Conservation (phyloP, 2,888 invertebrate species). For the Augochlorella aurata region DNA sequence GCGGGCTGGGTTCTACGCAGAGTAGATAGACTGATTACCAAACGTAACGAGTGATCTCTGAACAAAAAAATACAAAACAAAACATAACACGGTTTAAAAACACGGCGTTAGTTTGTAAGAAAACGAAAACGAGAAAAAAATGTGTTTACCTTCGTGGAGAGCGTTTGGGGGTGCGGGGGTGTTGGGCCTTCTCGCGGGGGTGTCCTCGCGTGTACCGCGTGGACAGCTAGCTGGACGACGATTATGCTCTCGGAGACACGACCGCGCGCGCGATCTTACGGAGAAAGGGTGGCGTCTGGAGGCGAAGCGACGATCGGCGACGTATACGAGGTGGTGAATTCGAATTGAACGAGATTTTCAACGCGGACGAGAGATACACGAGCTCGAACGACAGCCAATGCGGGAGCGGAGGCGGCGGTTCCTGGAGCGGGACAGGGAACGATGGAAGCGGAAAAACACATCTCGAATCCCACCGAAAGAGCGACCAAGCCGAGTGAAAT, state of each 20-base stretch:
- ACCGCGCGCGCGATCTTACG: neutral
- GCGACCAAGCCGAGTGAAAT: conserved; percentile 71
- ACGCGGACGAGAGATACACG: neutral
- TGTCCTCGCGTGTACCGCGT: conserved; percentile 10
- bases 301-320: conserved; percentile 16
- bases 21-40: conserved; percentile 76
- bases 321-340: conserved; percentile 10
- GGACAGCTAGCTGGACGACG: neutral
- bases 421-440: neutral
- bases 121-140: conserved; percentile 26
- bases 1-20: conserved; percentile 69
- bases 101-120: conserved; percentile 60
- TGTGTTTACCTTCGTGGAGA: conserved; percentile 15
- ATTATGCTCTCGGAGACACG: neutral
- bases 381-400: conserved; percentile 37
- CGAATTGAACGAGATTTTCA: conserved; percentile 3
- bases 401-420: neutral
- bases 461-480: conserved; percentile 60
- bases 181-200: conserved; percentile 26
- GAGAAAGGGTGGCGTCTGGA: neutral
- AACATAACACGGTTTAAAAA: conserved; percentile 42
- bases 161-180: neutral
- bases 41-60: conserved; percentile 76
- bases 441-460: neutral
- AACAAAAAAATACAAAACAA: conserved; percentile 56